Base-by-base conservation (phyloP, 1,140 invertebrate species). In the Ganaspis sp. region DNA sequence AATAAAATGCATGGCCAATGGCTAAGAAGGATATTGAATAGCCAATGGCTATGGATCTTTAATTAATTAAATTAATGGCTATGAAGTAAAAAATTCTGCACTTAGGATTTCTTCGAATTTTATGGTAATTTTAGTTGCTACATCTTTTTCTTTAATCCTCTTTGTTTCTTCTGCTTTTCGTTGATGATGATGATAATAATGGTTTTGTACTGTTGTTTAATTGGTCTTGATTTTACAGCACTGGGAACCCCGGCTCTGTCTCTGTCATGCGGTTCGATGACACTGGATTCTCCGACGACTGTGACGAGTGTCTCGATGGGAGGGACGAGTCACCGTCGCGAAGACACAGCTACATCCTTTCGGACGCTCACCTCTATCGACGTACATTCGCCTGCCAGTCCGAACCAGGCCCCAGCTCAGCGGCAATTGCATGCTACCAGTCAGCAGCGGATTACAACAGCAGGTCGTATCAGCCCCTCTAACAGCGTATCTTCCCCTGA, bases 191-290 rank as follows among this genome's bases (percentile, higher is more conserved):
- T 40, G 3, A 45, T 29, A 3, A 26, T 26, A 64, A 58, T 11
- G 11, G 9, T 64, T 15, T 64, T 29, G 4, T 12, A 2, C 0
- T 64, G 8, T 8, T 64, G 9, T 26, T 26, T 15, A 29, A 34
- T 64, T 64, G 0, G 11, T 23, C 9, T 15, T 4, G 29, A 26
- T 4, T 15, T 85, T 86, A 34, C 79, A 91, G 90, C 89, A 38
- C 86, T 90, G 88, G 90, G 82, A 91, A 91, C 90, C 64, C 90
- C 90, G 84, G 89, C 88, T 89, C 89, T 91, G 83, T 93, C 93
- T 90, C 92, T 93, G 85, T 93, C 93, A 86, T 93, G 92, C 92
- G 93, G 93, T 79, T 93, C 92, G 87, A 93, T 93, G 92, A 93
- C 91, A 83, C 89, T 92, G 89, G 91, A 91, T 89, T 93, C 92